Conservation (phyloP, 2,113 vertebrate species). For the Podarcis raffonei region DNA sequence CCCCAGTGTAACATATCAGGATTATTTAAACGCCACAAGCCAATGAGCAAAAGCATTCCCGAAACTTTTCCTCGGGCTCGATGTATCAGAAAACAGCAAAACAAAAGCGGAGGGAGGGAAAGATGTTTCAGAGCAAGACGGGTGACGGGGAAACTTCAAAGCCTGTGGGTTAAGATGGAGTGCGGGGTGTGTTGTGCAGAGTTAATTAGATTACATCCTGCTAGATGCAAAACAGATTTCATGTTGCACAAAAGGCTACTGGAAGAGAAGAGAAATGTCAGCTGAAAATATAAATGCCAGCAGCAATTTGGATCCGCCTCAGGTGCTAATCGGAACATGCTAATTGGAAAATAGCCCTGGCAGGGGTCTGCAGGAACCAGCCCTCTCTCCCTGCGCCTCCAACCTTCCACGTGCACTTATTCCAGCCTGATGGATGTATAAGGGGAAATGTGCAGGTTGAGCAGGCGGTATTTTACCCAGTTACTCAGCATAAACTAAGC, state of each 20-base stretch:
- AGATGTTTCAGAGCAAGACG: neutral
- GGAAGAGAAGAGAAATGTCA: neutral
- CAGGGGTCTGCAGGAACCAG: neutral
- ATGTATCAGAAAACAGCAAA: neutral
- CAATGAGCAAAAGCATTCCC: neutral
- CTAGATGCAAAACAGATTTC: neutral
- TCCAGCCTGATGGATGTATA: too few relatives aligned
- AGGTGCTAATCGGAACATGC: neutral
- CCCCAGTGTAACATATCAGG: neutral
- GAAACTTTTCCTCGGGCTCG: neutral
- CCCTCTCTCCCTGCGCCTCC: neutral
- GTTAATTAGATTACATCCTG: neutral
- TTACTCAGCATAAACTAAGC: neutral
- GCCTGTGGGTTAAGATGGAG: neutral
- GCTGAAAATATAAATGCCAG: neutral
- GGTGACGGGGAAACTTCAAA: neutral
- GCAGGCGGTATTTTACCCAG: neutral
- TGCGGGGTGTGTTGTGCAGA: too few relatives aligned
- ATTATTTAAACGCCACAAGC: neutral
- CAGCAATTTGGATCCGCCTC: neutral
- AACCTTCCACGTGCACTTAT: neutral
- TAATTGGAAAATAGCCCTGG: neutral
- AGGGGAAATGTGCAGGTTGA: neutral
- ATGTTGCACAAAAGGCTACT: neutral
- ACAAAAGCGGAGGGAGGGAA: neutral